Evolutionary conservation across 92 coral and sea anemone genomes (phyloP).

Genomic region (Epizoanthus stellaris): DNA sequence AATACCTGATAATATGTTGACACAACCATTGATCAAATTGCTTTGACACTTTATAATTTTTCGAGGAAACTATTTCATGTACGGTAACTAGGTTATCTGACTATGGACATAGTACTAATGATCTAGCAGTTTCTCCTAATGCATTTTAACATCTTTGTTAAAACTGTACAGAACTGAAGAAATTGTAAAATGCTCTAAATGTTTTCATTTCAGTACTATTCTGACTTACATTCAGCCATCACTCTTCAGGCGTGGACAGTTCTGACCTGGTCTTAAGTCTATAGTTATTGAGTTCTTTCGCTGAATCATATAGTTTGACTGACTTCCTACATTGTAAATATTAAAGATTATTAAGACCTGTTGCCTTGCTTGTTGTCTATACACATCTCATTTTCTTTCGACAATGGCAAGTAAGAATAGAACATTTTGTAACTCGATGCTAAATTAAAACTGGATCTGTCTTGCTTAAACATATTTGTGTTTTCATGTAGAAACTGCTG

Average conservation of each 20-base stretch:
- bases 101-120: neutral
- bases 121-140: neutral
- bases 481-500: too few relatives aligned
- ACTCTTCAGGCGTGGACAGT: too few relatives aligned
- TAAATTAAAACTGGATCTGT: too few relatives aligned
- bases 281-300: neutral
- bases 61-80: neutral
- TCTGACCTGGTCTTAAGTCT: neutral
- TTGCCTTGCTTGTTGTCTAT: neutral
- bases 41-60: slow-evolving; percentile 1
- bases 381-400: too few relatives aligned
- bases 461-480: too few relatives aligned
- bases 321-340: slow-evolving; percentile 19
- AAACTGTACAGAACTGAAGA: neutral
- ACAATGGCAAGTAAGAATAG: too few relatives aligned
- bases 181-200: neutral
- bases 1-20: neutral
- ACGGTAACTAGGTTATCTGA: neutral
- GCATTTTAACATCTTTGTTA: neutral
- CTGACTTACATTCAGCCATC: neutral
- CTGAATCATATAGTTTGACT: neutral
- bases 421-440: too few relatives aligned
- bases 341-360: neutral
- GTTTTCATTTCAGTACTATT: neutral
- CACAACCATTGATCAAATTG: neutral